Conservation (phyloP, 2,888 invertebrate genomes). For the Melanostoma scalare region DNA sequence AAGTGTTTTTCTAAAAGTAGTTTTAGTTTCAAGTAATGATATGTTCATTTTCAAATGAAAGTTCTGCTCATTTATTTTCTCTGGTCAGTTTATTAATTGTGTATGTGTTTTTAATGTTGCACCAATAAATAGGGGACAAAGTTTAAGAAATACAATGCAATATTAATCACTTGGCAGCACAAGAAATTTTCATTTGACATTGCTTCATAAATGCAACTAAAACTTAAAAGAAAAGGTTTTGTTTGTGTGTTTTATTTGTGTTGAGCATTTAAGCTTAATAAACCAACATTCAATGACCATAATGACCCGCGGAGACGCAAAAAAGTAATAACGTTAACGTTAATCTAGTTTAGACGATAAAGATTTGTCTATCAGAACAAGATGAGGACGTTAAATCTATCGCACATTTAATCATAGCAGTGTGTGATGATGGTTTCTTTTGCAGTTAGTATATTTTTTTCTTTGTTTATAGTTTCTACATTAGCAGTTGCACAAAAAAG, state of each 20-base stretch:
- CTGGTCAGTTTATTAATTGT: constrained; percentile 15
- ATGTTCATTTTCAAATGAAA: constrained; percentile 54
- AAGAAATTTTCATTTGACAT: too few relatives aligned
- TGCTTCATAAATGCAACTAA: too few relatives aligned
- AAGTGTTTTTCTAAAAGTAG: constrained; percentile 38
- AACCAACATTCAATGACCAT: background rate
- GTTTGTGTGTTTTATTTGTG: too few relatives aligned
- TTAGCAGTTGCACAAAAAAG: constrained; percentile 65
- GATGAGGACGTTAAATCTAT: constrained; percentile 70
- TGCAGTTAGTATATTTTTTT: constrained; percentile 48
- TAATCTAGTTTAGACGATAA: constrained; percentile 26
- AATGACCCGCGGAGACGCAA: constrained; percentile 10
- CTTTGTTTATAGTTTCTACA: constrained; percentile 54
- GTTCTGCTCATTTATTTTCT: constrained; percentile 20
- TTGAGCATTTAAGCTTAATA: too few relatives aligned
- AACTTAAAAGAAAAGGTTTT: too few relatives aligned
- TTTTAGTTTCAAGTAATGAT: constrained; percentile 56
- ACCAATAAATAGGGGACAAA: too few relatives aligned
- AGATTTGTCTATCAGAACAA: constrained; percentile 66
- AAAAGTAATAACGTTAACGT: constrained; percentile 1
- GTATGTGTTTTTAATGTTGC: constrained; percentile 4
- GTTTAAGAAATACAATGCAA: too few relatives aligned
- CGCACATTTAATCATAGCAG: constrained; percentile 62
- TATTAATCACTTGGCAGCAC: too few relatives aligned
- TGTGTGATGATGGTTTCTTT: constrained; percentile 56